Conservation (phyloP, 2,113 vertebrate genomes). For the Theropithecus gelada region DNA sequence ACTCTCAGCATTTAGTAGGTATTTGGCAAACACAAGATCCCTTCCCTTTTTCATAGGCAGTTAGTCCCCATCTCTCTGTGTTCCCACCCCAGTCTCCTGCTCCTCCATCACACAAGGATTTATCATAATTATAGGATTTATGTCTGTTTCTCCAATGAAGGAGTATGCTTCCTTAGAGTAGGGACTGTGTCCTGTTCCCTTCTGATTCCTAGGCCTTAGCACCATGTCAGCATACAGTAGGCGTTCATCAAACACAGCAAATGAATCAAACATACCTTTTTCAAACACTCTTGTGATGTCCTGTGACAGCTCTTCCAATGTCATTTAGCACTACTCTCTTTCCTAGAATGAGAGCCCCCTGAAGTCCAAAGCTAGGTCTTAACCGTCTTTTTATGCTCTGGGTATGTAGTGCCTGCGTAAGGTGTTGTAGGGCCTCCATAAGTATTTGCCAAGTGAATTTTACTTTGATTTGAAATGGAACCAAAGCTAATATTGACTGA, state of each 20-base stretch:
- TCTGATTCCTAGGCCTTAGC: background rate
- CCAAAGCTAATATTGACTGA: slow-evolving; percentile 57
- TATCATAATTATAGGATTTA: background rate
- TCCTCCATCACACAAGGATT: background rate
- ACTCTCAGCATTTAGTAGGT: background rate
- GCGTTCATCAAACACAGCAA: background rate
- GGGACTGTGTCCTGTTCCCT: background rate
- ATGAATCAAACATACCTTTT: background rate
- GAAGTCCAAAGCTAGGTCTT: background rate
- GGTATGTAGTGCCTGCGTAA: background rate
- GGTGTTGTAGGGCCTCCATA: slow-evolving; percentile 8
- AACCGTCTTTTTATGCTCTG: background rate
- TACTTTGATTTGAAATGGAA: slow-evolving; percentile 55
- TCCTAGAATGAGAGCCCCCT: background rate
- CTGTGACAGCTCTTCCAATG: background rate
- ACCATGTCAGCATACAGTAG: background rate
- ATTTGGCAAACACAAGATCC: background rate
- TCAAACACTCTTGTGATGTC: background rate
- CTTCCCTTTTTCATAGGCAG: background rate
- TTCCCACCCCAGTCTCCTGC: background rate
- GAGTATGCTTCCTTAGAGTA: background rate
- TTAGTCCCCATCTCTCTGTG: background rate
- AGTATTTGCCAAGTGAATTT: slow-evolving; percentile 66
- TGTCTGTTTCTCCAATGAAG: background rate
- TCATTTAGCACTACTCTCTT: background rate